These are phyloP conservation scores for Nannoperca australis DNA, from an alignment of 2,797 vertebrate species.

Conservation along the genomic window DNA sequence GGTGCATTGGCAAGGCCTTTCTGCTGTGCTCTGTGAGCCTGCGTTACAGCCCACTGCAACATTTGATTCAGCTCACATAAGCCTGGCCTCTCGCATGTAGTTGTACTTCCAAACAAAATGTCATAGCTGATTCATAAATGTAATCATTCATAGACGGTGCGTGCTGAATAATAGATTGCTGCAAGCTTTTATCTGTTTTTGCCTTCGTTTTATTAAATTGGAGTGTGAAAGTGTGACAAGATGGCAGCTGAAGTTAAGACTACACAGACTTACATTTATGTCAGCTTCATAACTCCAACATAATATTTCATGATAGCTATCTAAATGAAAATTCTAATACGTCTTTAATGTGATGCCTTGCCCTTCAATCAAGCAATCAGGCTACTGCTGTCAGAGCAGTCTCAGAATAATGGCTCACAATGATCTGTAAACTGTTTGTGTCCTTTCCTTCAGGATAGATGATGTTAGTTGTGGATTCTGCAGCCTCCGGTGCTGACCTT, in stretches of 20 bases:
- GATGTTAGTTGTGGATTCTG: not conserved
- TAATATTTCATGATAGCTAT: not conserved
- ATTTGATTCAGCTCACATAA: not conserved
- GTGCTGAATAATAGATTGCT: slow-evolving; percentile 4
- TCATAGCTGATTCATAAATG: not conserved
- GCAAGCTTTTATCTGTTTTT: not conserved
- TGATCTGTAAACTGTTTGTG: slow-evolving; percentile 14
- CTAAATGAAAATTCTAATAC: not conserved
- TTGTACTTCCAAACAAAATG: slow-evolving; percentile 1
- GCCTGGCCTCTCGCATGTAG: not conserved
- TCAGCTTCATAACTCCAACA: not conserved
- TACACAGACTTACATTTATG: not conserved
- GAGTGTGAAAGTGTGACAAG: not conserved
- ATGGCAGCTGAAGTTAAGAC: not conserved
- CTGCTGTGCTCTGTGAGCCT: not conserved
- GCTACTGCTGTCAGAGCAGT: no score
- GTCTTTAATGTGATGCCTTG: not conserved
- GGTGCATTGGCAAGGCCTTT: not conserved
- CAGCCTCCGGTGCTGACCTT: slow-evolving; percentile 57
- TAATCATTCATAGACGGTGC: not conserved
- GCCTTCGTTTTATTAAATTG: not conserved
- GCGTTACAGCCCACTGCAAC: not conserved
- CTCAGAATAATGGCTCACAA: not conserved
- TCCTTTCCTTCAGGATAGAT: not conserved
- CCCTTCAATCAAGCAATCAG: not conserved